phyloP scores from a whole-genome alignment of 1,140 invertebrate species.

The Drosophila busckii region DNA sequence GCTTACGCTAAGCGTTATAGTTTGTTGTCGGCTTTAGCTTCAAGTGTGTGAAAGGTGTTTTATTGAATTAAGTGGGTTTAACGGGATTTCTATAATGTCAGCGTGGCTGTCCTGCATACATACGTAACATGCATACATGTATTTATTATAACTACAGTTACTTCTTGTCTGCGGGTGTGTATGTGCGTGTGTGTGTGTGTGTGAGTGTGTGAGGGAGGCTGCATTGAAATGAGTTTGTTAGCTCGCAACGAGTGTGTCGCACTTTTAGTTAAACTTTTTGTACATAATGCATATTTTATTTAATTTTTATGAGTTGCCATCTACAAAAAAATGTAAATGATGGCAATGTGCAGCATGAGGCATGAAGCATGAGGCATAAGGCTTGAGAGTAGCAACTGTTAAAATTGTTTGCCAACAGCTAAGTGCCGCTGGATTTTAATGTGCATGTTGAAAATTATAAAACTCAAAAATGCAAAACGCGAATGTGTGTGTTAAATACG shows the following conservation, averaged over 20 bases:
- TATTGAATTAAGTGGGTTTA: constrained; percentile 77
- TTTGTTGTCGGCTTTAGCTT: constrained; percentile 72
- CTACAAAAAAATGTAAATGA: constrained; percentile 54
- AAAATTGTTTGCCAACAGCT: constrained; percentile 64
- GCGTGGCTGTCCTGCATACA: constrained; percentile 46
- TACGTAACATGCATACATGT: no score
- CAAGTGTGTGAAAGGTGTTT: constrained; percentile 76
- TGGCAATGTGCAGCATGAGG: constrained; percentile 1
- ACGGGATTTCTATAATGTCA: constrained; percentile 76
- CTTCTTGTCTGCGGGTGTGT: constrained; percentile 10
- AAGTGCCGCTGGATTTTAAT: constrained; percentile 60
- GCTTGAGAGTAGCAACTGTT: background rate
- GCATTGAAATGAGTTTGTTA: constrained; percentile 41
- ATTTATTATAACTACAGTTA: constrained; percentile 70
- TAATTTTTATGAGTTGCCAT: constrained; percentile 61
- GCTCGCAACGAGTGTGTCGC: constrained; percentile 27
- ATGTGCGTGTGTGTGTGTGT: constrained; percentile 8
- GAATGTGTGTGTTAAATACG: no score
- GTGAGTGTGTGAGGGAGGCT: constrained; percentile 6
- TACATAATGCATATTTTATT: constrained; percentile 70
- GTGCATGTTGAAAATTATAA: constrained; percentile 16
- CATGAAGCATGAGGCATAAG: background rate
- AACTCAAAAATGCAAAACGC: constrained; percentile 22
- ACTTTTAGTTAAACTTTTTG: constrained; percentile 57
- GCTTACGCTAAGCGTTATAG: constrained; percentile 48